Base-by-base conservation (phyloP, 2,113 vertebrate species). In the Odocoileus hemionus region DNA sequence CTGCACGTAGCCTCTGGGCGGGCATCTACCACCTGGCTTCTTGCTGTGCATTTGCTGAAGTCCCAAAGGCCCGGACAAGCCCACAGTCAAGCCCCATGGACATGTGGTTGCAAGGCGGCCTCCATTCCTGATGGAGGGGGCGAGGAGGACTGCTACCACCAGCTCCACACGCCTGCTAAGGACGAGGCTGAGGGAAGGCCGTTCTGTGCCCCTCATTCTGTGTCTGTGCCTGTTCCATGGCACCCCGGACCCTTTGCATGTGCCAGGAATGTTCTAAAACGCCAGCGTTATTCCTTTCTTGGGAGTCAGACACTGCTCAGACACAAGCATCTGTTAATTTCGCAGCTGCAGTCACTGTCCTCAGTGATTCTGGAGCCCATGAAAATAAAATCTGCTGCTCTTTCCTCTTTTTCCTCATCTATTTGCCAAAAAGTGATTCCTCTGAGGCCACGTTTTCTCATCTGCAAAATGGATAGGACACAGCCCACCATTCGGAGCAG, bases 141-240 rank as follows among this genome's bases (percentile, higher is more conserved):
- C 7, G 57, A 33, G 16, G 16, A 33, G 17, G 28, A 6, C 1
- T 21, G 3, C 43, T n/a, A 4, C 39, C 39, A 14, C 13, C 25
- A 45, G 39, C 74, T 9, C 9, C 30, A 76, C 39, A 26, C 0
- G 3, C 4, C 57, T 70, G 30, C 28, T 76, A 14, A 61, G 52
- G 8, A 30, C 3, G 10, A 39, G 7, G 9, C 36, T 30, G 11
- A 21, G 23, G 25, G 88, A 92, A 39, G 55, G 54, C 25, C 28
- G 23, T n/a, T n/a, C 17, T 25, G 1, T 23, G 7, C 43, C 60
- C 50, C 43, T 45, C 6, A 0, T 12, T 13, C 33, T 5, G 0
- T 45, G 11, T 36, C 2, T 19, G 23, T 33, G 50, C 55, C 54
- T 70, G 15, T 43, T 58, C 16, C 1, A 21, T 3, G 0, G 2